Base-by-base conservation (phyloP, 2,113 vertebrate genomes). In the Tragelaphus strepsiceros region DNA sequence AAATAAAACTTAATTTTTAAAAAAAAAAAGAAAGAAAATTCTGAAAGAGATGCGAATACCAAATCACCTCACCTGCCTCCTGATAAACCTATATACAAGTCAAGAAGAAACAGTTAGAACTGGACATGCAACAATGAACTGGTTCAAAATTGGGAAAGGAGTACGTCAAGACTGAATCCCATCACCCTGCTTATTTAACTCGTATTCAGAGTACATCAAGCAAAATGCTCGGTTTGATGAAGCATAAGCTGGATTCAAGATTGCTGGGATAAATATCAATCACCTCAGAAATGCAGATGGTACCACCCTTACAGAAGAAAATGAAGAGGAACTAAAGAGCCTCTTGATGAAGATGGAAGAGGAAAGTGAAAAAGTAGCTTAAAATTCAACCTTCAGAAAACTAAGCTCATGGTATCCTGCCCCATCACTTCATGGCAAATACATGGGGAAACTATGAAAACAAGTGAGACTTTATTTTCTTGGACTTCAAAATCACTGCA, bases 161-260 rank as follows among this genome's bases (percentile, higher is more conserved):
- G 4, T 35, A 67, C 0, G 3, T 35, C 4, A 67, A 35, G 64
- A 35, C 9, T 35, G 32, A 67, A 67, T 67, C 64, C n/a, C 17
- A 67, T 67, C 64, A 67, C 2, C 64, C 32, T n/a, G 17, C 32
- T 67, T 67, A n/a, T 67, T 35, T 35, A 67, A 67, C n/a, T 35
- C n/a, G 0, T 67, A 5, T 67, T n/a, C 9, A 35, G n/a, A 21
- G n/a, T 35, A 71, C n/a, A 35, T 71, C 9, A 35, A 0, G 2
- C 17, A 11, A 67, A 67, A 10, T 35, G 17, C 64, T 19, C 0
- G 8, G 64, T 9, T 67, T 32, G 64, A 67, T 67, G 32, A 35
- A 35, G 4, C 17, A 67, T n/a, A 67, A 35, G 17, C 32, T 67
- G 64, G 8, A n/a, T 19, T 67, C 32, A 67, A 67, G 8, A 35